Conservation (phyloP, 2,888 invertebrate species). For the Caenorhabditis wallacei region DNA sequence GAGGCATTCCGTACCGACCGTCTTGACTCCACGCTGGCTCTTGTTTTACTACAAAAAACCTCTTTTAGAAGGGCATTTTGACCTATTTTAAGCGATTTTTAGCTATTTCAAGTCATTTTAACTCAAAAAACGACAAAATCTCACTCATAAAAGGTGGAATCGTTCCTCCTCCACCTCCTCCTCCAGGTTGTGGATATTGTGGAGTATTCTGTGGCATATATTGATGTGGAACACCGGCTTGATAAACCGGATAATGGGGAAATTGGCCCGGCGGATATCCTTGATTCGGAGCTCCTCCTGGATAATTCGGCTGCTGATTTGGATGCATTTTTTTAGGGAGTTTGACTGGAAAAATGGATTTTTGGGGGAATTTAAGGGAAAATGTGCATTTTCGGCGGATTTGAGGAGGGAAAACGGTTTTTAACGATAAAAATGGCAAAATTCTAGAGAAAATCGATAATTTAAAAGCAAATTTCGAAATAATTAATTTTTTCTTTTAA, state of each 20-base stretch:
- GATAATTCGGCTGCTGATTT: constrained; percentile 50
- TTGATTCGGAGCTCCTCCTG: not conserved
- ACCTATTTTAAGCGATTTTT: not conserved
- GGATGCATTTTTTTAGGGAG: constrained; percentile 35
- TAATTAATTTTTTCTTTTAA: too few species aligned
- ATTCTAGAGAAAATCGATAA: too few species aligned
- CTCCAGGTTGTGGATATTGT: constrained; percentile 29
- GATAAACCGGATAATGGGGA: constrained; percentile 17
- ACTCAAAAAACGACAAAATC: too few species aligned
- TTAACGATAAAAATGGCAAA: too few species aligned
- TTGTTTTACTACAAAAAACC: constrained; percentile 36
- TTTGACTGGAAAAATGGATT: not conserved
- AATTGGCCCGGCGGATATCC: not conserved
- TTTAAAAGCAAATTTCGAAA: too few species aligned
- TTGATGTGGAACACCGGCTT: constrained; percentile 4
- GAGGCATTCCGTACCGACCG: constrained; percentile 27
- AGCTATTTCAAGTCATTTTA: not conserved
- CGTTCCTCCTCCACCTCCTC: not conserved
- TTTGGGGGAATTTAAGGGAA: not conserved
- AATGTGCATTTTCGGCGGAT: not conserved
- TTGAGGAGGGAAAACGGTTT: too few species aligned
- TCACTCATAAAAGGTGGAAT: constrained; percentile 9
- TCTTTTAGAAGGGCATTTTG: not conserved
- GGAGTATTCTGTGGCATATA: constrained; percentile 34
- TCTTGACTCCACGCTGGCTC: constrained; percentile 44